Percentiles rank a stretch among this genome's conserved stretches.
These are phyloP conservation scores for Chrosomus eos DNA, from an alignment of 2,797 vertebrate species.

Conservation along the genomic window DNA sequence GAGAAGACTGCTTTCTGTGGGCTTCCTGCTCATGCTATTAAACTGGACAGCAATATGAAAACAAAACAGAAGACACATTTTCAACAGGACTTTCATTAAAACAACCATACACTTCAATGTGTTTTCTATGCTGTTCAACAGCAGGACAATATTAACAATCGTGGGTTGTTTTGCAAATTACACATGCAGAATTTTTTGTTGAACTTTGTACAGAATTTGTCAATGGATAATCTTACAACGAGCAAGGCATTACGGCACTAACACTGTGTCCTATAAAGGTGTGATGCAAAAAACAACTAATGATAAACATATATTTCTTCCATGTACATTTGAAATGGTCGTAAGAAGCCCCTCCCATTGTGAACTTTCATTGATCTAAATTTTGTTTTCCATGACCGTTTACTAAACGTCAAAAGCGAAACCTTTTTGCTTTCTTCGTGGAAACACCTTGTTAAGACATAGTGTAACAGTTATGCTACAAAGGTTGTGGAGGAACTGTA, in stretches of 20 bases:
- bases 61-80: neutral
- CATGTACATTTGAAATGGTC: neutral
- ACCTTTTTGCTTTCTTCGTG: neutral
- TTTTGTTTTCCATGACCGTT: neutral
- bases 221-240: neutral
- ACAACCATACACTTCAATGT: neutral
- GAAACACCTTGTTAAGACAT: neutral
- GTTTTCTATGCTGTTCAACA: conserved; percentile 4
- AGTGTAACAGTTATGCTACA: neutral
- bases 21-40: neutral
- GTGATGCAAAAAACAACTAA: neutral
- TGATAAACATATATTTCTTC: neutral
- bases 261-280: neutral
- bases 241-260: neutral
- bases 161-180: neutral
- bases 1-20: conserved; percentile 4
- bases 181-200: neutral
- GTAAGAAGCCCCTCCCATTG: neutral
- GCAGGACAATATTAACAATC: neutral
- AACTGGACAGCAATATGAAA: neutral
- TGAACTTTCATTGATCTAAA: neutral
- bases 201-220: neutral
- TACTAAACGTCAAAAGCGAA: neutral
- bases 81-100: neutral
- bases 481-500: neutral